phyloP scores from a whole-genome alignment of 2,888 invertebrate species.

The Cantharis nigra region DNA sequence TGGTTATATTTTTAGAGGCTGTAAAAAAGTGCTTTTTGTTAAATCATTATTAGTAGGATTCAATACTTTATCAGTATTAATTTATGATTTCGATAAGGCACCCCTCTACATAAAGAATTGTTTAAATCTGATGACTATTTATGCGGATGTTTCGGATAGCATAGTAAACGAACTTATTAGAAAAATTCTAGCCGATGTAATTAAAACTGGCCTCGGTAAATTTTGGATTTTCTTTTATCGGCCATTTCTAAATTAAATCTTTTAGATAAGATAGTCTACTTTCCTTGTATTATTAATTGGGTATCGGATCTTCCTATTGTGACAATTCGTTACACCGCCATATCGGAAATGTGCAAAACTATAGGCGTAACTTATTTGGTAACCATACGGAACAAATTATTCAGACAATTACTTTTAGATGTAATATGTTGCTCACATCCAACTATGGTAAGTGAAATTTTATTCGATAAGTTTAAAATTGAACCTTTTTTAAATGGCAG shows the following conservation, averaged over 20 bases:
- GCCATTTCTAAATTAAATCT: background rate
- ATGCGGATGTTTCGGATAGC: background rate
- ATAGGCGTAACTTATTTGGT: slow-evolving; percentile 51
- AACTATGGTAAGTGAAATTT: background rate
- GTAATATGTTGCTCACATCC: background rate
- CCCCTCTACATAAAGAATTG: slow-evolving; percentile 1
- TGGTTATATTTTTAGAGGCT: background rate
- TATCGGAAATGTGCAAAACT: slow-evolving; percentile 42
- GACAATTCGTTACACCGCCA: slow-evolving; percentile 41
- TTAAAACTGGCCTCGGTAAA: background rate
- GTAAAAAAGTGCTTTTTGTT: background rate
- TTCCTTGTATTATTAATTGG: slow-evolving; percentile 15
- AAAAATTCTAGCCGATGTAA: background rate
- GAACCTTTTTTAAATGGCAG: slow-evolving; percentile 40
- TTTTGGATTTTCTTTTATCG: background rate
- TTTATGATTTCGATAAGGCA: background rate
- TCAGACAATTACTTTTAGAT: slow-evolving; percentile 42
- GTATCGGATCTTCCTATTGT: slow-evolving; percentile 14
- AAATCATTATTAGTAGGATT: background rate
- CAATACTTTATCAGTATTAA: background rate
- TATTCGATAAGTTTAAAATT: background rate
- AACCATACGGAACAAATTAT: slow-evolving; percentile 48
- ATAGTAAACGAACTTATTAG: background rate
- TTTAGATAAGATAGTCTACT: background rate
- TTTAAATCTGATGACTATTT: slow-evolving; percentile 4